A percentile compares a stretch with the other conserved stretches of the same genome.
Conservation (phyloP, 2,888 invertebrate genomes). For the Xestia ashworthii region DNA sequence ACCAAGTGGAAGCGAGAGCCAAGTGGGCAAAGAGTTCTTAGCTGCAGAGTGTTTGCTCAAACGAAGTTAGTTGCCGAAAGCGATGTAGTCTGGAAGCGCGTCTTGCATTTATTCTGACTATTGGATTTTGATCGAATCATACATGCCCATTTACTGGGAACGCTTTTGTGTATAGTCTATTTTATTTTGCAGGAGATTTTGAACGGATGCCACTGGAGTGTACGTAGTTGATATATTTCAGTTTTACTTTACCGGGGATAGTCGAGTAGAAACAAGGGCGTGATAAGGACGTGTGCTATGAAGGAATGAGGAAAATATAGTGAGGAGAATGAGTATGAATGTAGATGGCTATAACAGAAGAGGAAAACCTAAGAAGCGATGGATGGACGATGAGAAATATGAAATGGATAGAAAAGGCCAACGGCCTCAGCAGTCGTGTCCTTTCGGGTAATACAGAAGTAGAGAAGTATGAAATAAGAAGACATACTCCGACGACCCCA, state of each 20-base stretch:
- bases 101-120: slow-evolving; percentile 79
- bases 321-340: too few relatives aligned
- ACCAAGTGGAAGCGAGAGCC: slow-evolving; percentile 76
- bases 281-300: too few relatives aligned
- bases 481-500: too few relatives aligned
- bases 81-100: slow-evolving; percentile 73
- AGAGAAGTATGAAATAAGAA: too few relatives aligned
- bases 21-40: slow-evolving; percentile 79
- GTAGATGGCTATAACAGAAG: too few relatives aligned
- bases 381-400: too few relatives aligned
- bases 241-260: slow-evolving; percentile 6
- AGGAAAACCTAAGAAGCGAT: too few relatives aligned
- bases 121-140: slow-evolving; percentile 80
- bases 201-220: slow-evolving; percentile 19
- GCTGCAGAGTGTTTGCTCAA: slow-evolving; percentile 79
- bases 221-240: slow-evolving; percentile 21
- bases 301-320: too few relatives aligned
- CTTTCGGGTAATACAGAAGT: too few relatives aligned
- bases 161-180: slow-evolving; percentile 56
- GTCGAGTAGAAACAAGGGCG: too few relatives aligned
- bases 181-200: slow-evolving; percentile 49
- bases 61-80: slow-evolving; percentile 81
- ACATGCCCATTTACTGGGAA: slow-evolving; percentile 67
- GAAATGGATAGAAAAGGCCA: too few relatives aligned
- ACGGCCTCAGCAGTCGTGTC: too few relatives aligned